These are phyloP conservation scores for Fulmarus glacialis DNA, from an alignment of 2,113 vertebrate species.

Conservation along the genomic window DNA sequence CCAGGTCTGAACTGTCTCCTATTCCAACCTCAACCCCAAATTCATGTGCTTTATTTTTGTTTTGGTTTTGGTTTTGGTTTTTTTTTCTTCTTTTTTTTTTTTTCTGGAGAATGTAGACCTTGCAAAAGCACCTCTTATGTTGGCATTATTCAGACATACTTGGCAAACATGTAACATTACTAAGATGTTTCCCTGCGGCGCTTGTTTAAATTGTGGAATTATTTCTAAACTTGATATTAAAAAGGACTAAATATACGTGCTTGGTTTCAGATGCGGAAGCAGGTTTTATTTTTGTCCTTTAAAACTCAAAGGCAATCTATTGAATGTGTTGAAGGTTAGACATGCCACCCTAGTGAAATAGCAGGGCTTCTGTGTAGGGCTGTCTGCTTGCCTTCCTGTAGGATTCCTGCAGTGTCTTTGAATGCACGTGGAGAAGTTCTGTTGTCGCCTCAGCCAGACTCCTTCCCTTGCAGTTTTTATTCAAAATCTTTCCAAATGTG, in stretches of 20 bases:
- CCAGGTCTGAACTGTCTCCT: constrained; percentile 99
- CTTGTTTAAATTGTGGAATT: constrained; percentile 72
- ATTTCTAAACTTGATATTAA: constrained; percentile 65
- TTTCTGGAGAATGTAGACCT: constrained; percentile 80
- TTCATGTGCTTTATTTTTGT: constrained; percentile 82
- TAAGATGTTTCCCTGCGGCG: constrained; percentile 77
- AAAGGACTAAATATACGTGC: constrained; percentile 54
- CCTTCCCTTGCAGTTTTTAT: not conserved
- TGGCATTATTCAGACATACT: constrained; percentile 95
- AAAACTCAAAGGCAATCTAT: not conserved
- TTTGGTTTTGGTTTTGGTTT: constrained; percentile 45
- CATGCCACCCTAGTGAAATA: not conserved
- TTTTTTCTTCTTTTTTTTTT: constrained; percentile 65
- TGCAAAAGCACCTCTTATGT: constrained; percentile 85
- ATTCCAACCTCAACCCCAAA: constrained; percentile 89
- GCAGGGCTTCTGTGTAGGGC: not conserved
- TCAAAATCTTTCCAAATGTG: not conserved
- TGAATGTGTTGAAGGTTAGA: not conserved
- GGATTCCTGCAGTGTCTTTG: not conserved
- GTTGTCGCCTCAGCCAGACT: not conserved
- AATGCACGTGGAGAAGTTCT: not conserved
- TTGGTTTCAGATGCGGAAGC: constrained; percentile 32
- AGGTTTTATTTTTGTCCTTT: not conserved
- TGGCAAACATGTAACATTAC: constrained; percentile 89
- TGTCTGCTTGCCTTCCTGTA: not conserved